Evolutionary conservation across 2,797 vertebrate genomes (phyloP).

Genomic region (Typhlichthys subterraneus): DNA sequence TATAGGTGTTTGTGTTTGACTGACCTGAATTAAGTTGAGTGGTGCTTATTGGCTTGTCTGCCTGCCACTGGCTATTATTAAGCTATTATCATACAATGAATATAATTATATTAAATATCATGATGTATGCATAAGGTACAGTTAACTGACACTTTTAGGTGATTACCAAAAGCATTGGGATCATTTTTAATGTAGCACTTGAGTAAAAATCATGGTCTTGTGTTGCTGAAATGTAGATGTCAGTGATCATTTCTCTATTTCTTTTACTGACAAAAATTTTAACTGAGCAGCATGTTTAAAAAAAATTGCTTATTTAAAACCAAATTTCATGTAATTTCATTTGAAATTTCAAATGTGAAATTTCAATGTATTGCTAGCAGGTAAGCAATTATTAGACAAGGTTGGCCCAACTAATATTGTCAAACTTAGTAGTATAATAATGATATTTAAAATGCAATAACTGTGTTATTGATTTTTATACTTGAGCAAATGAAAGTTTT

Average conservation of each 20-base stretch:
- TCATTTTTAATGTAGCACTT: slow-evolving; percentile 77
- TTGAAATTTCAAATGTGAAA: too few species aligned
- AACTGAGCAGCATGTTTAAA: neutral
- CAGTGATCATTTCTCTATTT: neutral
- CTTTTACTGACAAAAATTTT: slow-evolving; percentile 1
- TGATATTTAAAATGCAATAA: slow-evolving; percentile 6
- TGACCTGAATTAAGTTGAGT: slow-evolving; percentile 31
- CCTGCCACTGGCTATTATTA: slow-evolving; percentile 53
- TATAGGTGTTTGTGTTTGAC: slow-evolving; percentile 31
- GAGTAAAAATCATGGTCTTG: slow-evolving; percentile 50
- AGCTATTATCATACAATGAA: slow-evolving; percentile 64
- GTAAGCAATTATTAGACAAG: slow-evolving; percentile 32
- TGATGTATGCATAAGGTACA: slow-evolving; percentile 63
- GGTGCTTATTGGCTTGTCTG: slow-evolving; percentile 43
- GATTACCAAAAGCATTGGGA: slow-evolving; percentile 53
- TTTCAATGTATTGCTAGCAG: slow-evolving; percentile 9
- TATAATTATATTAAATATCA: slow-evolving; percentile 51
- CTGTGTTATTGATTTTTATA: slow-evolving; percentile 44
- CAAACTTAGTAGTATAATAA: neutral
- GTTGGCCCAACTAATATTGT: slow-evolving; percentile 17
- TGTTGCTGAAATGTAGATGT: slow-evolving; percentile 28
- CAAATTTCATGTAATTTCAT: too few species aligned
- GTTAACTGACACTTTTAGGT: slow-evolving; percentile 45
- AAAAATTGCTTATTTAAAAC: slow-evolving; percentile 10
- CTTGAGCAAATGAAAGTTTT: slow-evolving; percentile 38